phyloP scores from a whole-genome alignment of 1,140 invertebrate species.

The Dreissena polymorpha region DNA sequence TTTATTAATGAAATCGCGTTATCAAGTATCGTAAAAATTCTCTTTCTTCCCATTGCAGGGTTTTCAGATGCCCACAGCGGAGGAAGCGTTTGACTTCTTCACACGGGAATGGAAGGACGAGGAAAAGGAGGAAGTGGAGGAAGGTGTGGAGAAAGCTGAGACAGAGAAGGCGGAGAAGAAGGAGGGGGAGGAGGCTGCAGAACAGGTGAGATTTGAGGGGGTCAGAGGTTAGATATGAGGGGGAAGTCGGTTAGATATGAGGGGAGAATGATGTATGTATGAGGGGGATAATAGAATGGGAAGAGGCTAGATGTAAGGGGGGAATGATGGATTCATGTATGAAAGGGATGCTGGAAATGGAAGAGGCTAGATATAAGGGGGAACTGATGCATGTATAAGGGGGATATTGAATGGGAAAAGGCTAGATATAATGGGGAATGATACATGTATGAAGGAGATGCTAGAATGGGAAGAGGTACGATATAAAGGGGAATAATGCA shows the following conservation, averaged over 20 bases:
- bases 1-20: too few relatives aligned
- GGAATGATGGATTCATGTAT: conserved; percentile 7
- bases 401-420: too few relatives aligned
- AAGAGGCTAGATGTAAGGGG: conserved; percentile 37
- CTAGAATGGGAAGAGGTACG: conserved; percentile 50
- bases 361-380: conserved; percentile 1
- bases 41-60: conserved; percentile 38
- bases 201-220: conserved; percentile 55
- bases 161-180: conserved; percentile 54
- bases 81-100: conserved; percentile 77
- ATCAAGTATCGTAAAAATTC: too few relatives aligned
- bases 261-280: conserved; percentile 54
- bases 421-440: conserved; percentile 59
- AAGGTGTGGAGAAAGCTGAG: conserved; percentile 57
- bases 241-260: conserved; percentile 55
- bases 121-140: conserved; percentile 58
- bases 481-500: too few relatives aligned
- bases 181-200: conserved; percentile 59
- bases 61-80: conserved; percentile 70
- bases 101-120: conserved; percentile 73
- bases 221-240: conserved; percentile 47
- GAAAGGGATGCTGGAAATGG: background rate
- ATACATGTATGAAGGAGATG: conserved; percentile 54
- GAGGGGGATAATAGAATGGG: too few relatives aligned
- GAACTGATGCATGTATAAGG: too few relatives aligned